A percentile compares a stretch with the other conserved stretches of the same genome.
phyloP scores from a whole-genome alignment of 2,888 invertebrate genomes.

The Orthosia gothica region DNA sequence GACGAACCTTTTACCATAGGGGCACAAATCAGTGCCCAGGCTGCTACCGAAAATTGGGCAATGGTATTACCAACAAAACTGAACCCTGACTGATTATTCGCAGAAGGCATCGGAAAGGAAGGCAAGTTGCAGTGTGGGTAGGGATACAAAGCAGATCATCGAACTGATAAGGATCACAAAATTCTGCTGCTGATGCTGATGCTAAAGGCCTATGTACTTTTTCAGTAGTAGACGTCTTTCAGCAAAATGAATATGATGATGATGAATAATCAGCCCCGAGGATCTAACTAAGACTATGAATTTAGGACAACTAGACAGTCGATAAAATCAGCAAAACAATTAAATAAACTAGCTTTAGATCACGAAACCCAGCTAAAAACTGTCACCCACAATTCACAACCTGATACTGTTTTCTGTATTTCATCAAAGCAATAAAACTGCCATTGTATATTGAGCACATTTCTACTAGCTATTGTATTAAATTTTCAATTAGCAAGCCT shows the following conservation, averaged over 20 bases:
- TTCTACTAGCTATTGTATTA: slow-evolving; percentile 30
- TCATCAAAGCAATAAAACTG: slow-evolving; percentile 15
- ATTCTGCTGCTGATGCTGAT: neutral
- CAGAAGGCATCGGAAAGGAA: neutral
- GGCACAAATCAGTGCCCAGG: no score
- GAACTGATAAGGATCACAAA: neutral
- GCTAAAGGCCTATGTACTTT: neutral
- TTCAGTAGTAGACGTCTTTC: neutral
- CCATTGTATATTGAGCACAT: slow-evolving; percentile 7
- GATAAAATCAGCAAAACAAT: neutral
- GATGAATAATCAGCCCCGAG: neutral
- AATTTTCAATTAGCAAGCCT: slow-evolving; percentile 52
- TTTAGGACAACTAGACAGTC: no score
- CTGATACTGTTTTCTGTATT: slow-evolving; percentile 9
- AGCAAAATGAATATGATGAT: neutral
- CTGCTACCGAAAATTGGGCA: no score
- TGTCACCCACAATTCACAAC: slow-evolving; percentile 2
- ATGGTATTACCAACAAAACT: neutral
- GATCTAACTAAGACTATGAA: neutral
- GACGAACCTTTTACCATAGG: no score
- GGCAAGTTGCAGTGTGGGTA: neutral
- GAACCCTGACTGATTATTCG: neutral
- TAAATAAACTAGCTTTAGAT: neutral
- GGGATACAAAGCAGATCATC: neutral
- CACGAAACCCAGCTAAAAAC: neutral